These are phyloP conservation scores for Amphipyra berbera DNA, from an alignment of 2,888 invertebrate species.

Conservation along the genomic window DNA sequence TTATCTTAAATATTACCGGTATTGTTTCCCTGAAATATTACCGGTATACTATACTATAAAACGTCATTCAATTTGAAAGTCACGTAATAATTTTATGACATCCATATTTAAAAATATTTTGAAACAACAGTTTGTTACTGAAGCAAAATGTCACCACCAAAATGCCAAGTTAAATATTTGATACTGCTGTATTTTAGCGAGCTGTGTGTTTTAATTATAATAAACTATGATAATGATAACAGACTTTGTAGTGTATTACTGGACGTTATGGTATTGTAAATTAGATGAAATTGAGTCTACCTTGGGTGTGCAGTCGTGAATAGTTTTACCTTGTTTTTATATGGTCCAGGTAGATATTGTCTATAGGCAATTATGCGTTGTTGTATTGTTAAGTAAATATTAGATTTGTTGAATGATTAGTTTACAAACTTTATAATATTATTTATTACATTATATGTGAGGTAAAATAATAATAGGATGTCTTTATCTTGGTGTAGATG, in stretches of 20 bases:
- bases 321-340: background rate
- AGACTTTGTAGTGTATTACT: background rate
- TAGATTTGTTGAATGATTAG: no score
- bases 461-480: no score
- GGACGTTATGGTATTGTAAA: background rate
- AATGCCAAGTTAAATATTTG: slow-evolving; percentile 1
- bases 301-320: background rate
- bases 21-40: no score
- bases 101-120: background rate
- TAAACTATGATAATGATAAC: background rate
- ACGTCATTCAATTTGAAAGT: background rate
- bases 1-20: no score
- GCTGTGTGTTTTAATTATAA: background rate
- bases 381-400: no score
- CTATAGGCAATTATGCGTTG: no score
- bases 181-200: background rate
- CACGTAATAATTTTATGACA: background rate
- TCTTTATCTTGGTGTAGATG: no score
- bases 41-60: no score
- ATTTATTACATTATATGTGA: no score
- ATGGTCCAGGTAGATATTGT: no score
- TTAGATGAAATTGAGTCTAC: background rate
- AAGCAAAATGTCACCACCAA: background rate
- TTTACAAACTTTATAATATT: no score
- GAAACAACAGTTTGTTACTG: background rate